These are phyloP conservation scores for Psilopsiagon aymara DNA, from an alignment of 2,113 vertebrate species.

Conservation along the genomic window DNA sequence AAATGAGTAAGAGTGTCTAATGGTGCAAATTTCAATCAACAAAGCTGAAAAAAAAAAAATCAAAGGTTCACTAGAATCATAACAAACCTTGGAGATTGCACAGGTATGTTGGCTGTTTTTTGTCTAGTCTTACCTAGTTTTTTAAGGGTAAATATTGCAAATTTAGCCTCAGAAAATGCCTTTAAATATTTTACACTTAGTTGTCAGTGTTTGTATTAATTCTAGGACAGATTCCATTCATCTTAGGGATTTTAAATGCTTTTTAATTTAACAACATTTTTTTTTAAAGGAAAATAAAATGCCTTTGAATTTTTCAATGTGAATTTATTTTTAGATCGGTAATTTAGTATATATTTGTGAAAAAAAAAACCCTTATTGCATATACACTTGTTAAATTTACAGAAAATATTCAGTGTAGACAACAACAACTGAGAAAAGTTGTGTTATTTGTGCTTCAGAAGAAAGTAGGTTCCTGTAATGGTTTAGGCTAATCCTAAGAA, in stretches of 20 bases:
- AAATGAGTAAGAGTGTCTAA: background rate
- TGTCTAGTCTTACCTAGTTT: fast-evolving
- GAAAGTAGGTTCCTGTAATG: background rate
- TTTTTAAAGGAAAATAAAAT: background rate
- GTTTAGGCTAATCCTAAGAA: background rate
- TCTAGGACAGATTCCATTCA: background rate
- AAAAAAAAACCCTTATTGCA: background rate
- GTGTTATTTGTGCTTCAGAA: background rate
- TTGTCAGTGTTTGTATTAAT: background rate
- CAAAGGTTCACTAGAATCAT: background rate
- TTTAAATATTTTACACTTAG: background rate
- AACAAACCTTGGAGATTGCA: background rate
- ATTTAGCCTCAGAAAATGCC: background rate
- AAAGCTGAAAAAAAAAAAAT: background rate
- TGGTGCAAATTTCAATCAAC: background rate
- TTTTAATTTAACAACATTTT: background rate
- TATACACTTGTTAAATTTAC: background rate
- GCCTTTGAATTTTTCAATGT: background rate
- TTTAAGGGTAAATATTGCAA: background rate
- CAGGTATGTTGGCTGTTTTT: background rate
- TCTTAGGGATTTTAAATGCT: background rate
- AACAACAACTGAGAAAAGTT: background rate
- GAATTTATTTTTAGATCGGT: background rate
- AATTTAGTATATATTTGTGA: background rate
- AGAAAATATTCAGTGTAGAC: background rate